Percentiles rank a stretch among this genome's conserved stretches.
Conservation (phyloP, 2,113 vertebrate species). For the Empidonax alnorum region DNA sequence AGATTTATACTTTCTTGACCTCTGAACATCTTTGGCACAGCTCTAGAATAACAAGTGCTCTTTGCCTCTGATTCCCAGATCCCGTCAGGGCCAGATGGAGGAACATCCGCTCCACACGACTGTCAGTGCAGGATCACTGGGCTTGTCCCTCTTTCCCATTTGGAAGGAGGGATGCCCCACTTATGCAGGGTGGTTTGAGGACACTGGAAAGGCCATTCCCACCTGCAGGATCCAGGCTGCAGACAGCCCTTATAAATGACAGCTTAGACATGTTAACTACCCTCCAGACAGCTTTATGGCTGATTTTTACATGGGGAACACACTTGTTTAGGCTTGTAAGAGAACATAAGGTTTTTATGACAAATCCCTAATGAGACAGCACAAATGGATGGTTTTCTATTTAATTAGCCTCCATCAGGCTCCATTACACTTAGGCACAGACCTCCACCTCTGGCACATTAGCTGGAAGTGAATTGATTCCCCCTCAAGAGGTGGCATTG, state of each 20-base stretch:
- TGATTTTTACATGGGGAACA: constrained; percentile 2
- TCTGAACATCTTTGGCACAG: not conserved
- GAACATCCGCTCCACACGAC: not conserved
- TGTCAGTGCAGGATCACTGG: not conserved
- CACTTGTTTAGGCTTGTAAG: constrained; percentile 29
- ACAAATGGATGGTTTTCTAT: constrained; percentile 34
- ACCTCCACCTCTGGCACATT: not conserved
- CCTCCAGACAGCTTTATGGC: not conserved
- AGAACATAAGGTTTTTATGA: constrained; percentile 46
- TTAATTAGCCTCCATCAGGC: constrained; percentile 21
- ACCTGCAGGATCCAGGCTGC: not conserved
- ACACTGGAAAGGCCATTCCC: not conserved
- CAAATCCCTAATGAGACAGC: not conserved
- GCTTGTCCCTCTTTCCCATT: not conserved
- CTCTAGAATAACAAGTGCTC: not conserved
- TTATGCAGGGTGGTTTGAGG: not conserved
- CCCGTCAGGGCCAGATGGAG: not conserved
- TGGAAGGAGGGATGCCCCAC: not conserved
- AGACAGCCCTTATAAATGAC: not conserved
- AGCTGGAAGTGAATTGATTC: not conserved
- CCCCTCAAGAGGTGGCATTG: not conserved
- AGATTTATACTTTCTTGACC: not conserved
- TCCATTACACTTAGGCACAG: not conserved
- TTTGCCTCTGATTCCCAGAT: constrained; percentile 19
- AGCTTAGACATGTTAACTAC: not conserved